A percentile compares a stretch with the other conserved stretches of the same genome.
These are phyloP conservation scores for Dioctria rufipes DNA, from an alignment of 2,888 invertebrate genomes.

Conservation along the genomic window DNA sequence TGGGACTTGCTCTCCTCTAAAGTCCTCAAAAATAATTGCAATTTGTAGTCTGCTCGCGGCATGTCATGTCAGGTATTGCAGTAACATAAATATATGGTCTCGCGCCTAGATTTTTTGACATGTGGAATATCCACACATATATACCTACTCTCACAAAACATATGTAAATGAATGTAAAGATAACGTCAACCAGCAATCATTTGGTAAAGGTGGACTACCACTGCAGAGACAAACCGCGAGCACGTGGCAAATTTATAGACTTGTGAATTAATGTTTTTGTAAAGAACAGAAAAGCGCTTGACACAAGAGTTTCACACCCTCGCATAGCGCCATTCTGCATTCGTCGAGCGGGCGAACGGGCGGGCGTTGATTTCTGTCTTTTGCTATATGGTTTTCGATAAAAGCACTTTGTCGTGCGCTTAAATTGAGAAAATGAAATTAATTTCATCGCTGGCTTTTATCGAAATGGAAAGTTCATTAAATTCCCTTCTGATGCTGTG, in stretches of 20 bases:
- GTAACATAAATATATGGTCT: background rate
- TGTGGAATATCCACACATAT: background rate
- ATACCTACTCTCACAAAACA: too few relatives aligned
- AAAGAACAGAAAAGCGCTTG: background rate
- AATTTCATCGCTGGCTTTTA: slow-evolving; percentile 39
- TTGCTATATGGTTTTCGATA: slow-evolving; percentile 12
- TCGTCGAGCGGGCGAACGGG: background rate
- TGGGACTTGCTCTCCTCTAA: too few relatives aligned
- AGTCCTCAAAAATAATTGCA: background rate
- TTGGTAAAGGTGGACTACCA: background rate
- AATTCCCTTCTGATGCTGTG: slow-evolving; percentile 14
- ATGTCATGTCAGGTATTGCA: background rate
- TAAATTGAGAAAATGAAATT: slow-evolving; percentile 31
- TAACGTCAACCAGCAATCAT: background rate
- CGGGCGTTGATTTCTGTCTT: slow-evolving; percentile 34
- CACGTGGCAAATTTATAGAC: slow-evolving; percentile 47
- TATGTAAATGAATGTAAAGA: too few relatives aligned
- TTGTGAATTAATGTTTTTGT: slow-evolving; percentile 40
- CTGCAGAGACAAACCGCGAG: background rate
- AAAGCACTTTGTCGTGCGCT: slow-evolving; percentile 36
- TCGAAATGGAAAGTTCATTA: slow-evolving; percentile 49
- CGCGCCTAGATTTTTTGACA: slow-evolving; percentile 39
- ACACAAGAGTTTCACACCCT: slow-evolving; percentile 41
- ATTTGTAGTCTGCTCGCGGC: slow-evolving; percentile 1
- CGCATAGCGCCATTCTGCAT: slow-evolving; percentile 2